phyloP scores from a whole-genome alignment of 2,113 vertebrate genomes.

The Laticauda colubrina region DNA sequence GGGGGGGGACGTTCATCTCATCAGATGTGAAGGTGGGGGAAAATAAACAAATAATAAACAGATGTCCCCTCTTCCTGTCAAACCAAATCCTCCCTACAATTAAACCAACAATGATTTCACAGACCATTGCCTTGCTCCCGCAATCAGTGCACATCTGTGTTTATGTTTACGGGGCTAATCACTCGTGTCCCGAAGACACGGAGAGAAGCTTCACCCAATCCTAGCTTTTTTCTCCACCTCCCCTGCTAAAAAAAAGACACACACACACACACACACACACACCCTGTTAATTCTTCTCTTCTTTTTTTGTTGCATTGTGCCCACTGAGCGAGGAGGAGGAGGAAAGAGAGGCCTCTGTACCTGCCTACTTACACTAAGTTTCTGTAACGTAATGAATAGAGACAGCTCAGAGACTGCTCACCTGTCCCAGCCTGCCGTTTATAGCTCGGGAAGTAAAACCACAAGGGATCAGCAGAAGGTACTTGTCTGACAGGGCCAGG shows the following conservation, averaged over 20 bases:
- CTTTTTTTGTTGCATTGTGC: slow-evolving; percentile 45
- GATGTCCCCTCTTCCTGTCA: slow-evolving; percentile 57
- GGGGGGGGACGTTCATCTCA: slow-evolving; percentile 58
- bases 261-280: neutral
- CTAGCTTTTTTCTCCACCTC: neutral
- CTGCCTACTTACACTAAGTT: slow-evolving; percentile 85
- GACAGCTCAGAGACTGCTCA: slow-evolving; percentile 92
- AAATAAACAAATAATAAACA: slow-evolving; percentile 55
- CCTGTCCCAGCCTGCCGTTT: slow-evolving; percentile 75
- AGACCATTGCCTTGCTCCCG: slow-evolving; percentile 52
- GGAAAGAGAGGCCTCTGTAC: slow-evolving; percentile 80
- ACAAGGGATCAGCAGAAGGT: slow-evolving; percentile 79
- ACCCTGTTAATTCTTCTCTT: neutral
- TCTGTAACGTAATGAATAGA: slow-evolving; percentile 93
- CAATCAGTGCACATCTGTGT: slow-evolving; percentile 12
- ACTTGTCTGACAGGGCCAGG: slow-evolving; percentile 85
- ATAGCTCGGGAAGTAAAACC: slow-evolving; percentile 71
- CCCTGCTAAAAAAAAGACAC: neutral
- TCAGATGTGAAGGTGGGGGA: slow-evolving; percentile 7
- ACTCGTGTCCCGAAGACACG: neutral
- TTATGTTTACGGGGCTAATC: slow-evolving; percentile 24
- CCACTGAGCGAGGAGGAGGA: slow-evolving; percentile 64
- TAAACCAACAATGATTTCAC: slow-evolving; percentile 61
- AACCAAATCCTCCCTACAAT: slow-evolving; percentile 52
- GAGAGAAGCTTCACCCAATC: neutral